phyloP scores from a whole-genome alignment of 2,888 invertebrate genomes.

The Margaritifera margaritifera region DNA sequence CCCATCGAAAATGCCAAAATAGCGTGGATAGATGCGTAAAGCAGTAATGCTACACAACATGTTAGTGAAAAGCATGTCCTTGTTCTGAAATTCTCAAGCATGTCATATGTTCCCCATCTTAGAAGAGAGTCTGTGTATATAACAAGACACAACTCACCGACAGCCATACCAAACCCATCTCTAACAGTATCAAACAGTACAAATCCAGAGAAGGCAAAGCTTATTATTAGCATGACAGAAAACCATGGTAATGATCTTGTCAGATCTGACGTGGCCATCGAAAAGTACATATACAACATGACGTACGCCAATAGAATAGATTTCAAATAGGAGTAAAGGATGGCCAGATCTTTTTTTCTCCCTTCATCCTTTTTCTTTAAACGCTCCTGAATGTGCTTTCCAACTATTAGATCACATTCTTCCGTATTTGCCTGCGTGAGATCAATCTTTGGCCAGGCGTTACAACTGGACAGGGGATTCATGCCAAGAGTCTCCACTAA shows the following conservation, averaged over 20 bases:
- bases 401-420: slow-evolving; percentile 39
- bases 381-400: slow-evolving; percentile 32
- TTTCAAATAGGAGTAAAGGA: slow-evolving; percentile 34
- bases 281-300: slow-evolving; percentile 28
- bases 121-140: slow-evolving; percentile 29
- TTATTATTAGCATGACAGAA: slow-evolving; percentile 18
- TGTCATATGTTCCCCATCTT: slow-evolving; percentile 26
- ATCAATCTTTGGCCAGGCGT: slow-evolving; percentile 30
- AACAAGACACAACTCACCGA: slow-evolving; percentile 34
- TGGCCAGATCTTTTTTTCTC: slow-evolving; percentile 11
- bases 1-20: slow-evolving; percentile 34
- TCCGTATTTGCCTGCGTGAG: slow-evolving; percentile 30
- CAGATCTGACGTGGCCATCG: slow-evolving; percentile 7
- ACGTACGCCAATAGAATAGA: slow-evolving; percentile 29
- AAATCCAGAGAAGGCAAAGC: slow-evolving; percentile 24
- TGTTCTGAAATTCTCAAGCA: slow-evolving; percentile 10
- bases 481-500: slow-evolving; percentile 41
- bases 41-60: slow-evolving; percentile 19
- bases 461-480: too few species aligned
- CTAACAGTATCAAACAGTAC: slow-evolving; percentile 28
- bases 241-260: slow-evolving; percentile 26
- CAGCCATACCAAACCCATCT: slow-evolving; percentile 44
- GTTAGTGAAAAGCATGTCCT: slow-evolving; percentile 9
- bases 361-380: slow-evolving; percentile 19
- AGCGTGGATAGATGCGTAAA: slow-evolving; percentile 23